phyloP scores from a whole-genome alignment of 2,113 vertebrate genomes.

The Mohoua ochrocephala region DNA sequence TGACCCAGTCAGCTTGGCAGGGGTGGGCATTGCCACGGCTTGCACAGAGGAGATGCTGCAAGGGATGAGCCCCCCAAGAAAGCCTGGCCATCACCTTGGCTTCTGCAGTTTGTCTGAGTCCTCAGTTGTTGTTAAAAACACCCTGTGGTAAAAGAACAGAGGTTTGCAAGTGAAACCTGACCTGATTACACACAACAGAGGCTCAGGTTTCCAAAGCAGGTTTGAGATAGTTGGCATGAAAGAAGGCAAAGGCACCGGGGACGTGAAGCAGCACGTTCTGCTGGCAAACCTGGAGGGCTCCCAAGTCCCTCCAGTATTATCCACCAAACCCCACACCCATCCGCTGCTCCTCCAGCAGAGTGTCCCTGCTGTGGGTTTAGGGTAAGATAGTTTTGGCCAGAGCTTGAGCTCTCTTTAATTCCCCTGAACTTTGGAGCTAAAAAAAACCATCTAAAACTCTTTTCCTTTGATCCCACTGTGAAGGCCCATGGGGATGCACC shows the following conservation, averaged over 20 bases:
- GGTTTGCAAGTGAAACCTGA: background rate
- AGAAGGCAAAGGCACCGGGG: background rate
- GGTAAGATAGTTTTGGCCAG: background rate
- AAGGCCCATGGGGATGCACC: background rate
- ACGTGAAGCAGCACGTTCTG: accelerated
- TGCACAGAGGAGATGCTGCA: background rate
- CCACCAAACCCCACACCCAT: background rate
- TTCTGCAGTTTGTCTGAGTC: background rate
- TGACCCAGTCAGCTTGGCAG: background rate
- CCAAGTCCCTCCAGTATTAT: background rate
- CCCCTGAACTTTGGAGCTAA: background rate
- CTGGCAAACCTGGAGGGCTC: background rate
- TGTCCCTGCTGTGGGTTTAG: background rate
- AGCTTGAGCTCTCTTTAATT: background rate
- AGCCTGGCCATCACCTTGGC: background rate
- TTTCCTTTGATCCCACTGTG: background rate
- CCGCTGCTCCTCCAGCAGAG: background rate
- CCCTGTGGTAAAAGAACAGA: background rate
- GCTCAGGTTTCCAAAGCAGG: background rate
- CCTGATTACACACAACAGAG: background rate
- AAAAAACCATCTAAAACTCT: background rate
- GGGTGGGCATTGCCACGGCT: background rate
- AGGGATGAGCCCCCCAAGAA: background rate
- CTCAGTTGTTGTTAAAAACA: background rate
- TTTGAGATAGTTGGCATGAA: background rate